These are phyloP conservation scores for Coccyzus lansbergi DNA, from an alignment of 2,797 vertebrate genomes.

Conservation along the genomic window DNA sequence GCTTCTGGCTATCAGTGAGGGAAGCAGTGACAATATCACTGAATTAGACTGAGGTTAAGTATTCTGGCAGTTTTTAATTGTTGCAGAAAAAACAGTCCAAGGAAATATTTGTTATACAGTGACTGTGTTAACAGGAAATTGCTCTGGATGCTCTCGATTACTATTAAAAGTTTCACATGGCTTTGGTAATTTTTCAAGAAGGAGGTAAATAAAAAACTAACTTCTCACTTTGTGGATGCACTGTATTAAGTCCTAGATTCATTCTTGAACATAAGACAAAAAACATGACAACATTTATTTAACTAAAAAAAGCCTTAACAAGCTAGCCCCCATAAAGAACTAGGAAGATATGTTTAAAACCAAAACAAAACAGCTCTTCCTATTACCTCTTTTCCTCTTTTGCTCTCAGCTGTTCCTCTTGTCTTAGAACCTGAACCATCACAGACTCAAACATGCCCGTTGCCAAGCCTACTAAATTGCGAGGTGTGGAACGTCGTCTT, in stretches of 20 bases:
- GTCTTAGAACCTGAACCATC: conserved; percentile 92
- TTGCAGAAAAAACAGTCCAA: not conserved
- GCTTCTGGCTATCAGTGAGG: not conserved
- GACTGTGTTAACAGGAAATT: not conserved
- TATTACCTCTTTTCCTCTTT: conserved; percentile 95
- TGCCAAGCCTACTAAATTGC: conserved; percentile 86
- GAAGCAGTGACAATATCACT: not conserved
- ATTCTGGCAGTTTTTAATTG: not conserved
- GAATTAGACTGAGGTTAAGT: not conserved
- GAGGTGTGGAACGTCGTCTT: conserved; percentile 87
- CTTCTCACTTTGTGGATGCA: not conserved
- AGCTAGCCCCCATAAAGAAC: not conserved
- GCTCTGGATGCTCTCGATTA: not conserved
- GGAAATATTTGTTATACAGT: not conserved
- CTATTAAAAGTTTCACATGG: not conserved
- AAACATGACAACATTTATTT: not conserved
- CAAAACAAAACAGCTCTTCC: conserved; percentile 5
- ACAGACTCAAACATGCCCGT: conserved; percentile 89
- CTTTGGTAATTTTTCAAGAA: not conserved
- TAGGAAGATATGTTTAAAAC: not conserved
- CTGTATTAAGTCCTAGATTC: not conserved
- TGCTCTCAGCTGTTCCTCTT: conserved; percentile 92
- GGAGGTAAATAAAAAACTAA: not conserved
- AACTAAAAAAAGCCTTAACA: not conserved
- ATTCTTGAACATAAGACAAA: not conserved